Conservation (phyloP, 2,888 invertebrate species). For the Homarus gammarus region DNA sequence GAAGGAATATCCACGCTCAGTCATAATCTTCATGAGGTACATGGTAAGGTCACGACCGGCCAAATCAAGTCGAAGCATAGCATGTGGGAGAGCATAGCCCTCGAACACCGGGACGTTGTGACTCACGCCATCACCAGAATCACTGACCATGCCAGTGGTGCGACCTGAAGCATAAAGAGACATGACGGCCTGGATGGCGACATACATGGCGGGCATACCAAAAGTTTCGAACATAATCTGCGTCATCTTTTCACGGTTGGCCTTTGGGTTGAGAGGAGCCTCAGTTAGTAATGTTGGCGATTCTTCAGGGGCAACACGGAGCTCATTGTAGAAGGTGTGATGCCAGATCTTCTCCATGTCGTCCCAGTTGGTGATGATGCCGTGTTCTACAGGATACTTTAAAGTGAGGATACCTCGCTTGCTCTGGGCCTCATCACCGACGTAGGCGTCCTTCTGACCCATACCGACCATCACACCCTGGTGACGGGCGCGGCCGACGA, state of each 20-base stretch:
- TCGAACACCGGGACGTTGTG: conserved; percentile 52
- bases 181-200: conserved; percentile 60
- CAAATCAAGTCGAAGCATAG: conserved; percentile 97
- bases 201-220: conserved; percentile 62
- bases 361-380: conserved; percentile 91
- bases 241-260: conserved; percentile 97
- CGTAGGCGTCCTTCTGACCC: conserved; percentile 74
- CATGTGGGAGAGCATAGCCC: conserved; percentile 89
- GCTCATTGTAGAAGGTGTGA: conserved; percentile 98
- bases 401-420: conserved; percentile 75
- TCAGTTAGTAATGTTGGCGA: conserved; percentile 84
- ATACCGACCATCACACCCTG: conserved; percentile 69
- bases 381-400: conserved; percentile 75
- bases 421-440: conserved; percentile 75
- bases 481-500: conserved; percentile 70
- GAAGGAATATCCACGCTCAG: conserved; percentile 74
- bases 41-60: conserved; percentile 97
- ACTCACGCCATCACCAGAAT: conserved; percentile 71
- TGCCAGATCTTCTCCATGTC: conserved; percentile 99
- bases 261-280: conserved; percentile 96
- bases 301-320: conserved; percentile 96
- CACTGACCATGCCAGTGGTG: conserved; percentile 71
- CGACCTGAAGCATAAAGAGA: conserved; percentile 64
- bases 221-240: conserved; percentile 83
- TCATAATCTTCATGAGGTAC: conserved; percentile 87